Base-by-base conservation (phyloP, 1,140 invertebrate genomes). In the Panagrolaimus sp. region DNA sequence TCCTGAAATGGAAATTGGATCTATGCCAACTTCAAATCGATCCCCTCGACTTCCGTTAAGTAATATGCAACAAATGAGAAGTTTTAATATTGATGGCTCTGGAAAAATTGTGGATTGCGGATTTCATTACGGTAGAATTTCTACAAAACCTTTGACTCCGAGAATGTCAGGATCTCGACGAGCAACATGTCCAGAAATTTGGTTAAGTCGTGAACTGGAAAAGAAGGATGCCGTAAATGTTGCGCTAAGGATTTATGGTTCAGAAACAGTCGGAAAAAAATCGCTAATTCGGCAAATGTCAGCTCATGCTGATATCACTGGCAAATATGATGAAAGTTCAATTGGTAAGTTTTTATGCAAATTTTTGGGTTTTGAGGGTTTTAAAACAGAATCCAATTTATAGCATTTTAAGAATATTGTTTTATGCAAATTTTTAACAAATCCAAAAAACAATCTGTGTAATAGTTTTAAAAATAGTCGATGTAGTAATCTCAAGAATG, bases 141-240 rank as follows among this genome's bases (percentile, higher is more conserved):
- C 17, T 26, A 9, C 21, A 38, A 21, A 55, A 24, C 43, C 68
- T 6, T 21, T 70, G 15, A 65, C 43, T 72, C 70, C 14, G 75
- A 70, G 70, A 62, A 78, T 48, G 55, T 32, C 47, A 43, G 69
- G 76, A 43, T 45, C n/a, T 44, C 74, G 76, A 12, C 48, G 76
- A 12, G 70, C 76, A 17, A 77, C 76, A 0, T 77, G 76, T 68
- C 76, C 76, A 12, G 76, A 77, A 65, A 77, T 77, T 70, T 77
- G 76, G 76, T 58, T 77, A 43, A 79, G 74, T 58, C 21, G 17
- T 1, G 73, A 70, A 14, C 75, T 73, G 1, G 70, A 75, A 46
- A 45, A 28, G 28, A 45, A 68, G 21, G 52, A 72, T 21, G 71
- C 63, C 0, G 14, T 24, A 24, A 55, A 69, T 21, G 75, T 55